These are phyloP conservation scores for Orcinus orca DNA, from an alignment of 2,113 vertebrate genomes.

Conservation along the genomic window DNA sequence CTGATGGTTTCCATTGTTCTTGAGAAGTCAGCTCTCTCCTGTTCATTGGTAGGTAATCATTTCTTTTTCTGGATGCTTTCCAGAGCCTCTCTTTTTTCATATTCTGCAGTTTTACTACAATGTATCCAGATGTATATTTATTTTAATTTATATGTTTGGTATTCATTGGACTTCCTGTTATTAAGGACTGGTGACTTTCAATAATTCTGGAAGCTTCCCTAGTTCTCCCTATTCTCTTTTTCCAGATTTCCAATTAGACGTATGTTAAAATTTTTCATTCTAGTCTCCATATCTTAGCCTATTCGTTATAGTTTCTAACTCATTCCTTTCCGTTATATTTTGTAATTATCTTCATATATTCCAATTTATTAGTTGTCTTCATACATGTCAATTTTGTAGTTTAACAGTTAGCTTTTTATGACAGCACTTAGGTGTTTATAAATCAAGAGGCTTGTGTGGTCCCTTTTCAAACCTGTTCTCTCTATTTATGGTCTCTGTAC, in stretches of 20 bases:
- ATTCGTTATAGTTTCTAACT: not conserved
- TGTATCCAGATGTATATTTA: not conserved
- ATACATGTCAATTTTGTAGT: not conserved
- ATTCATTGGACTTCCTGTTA: not conserved
- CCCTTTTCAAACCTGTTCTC: not conserved
- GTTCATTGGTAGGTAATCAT: not conserved
- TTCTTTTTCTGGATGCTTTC: not conserved
- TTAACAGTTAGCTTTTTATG: not conserved
- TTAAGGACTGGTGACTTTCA: not conserved
- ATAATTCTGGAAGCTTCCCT: not conserved
- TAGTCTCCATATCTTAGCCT: not conserved
- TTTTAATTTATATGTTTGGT: not conserved
- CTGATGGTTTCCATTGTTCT: not conserved
- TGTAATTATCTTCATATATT: not conserved
- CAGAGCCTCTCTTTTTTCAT: not conserved
- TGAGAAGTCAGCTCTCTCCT: not conserved
- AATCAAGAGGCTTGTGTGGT: not conserved
- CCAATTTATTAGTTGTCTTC: not conserved
- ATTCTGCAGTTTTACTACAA: not conserved
- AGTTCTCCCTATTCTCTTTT: not conserved
- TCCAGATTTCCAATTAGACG: not conserved
- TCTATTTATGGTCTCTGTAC: not conserved
- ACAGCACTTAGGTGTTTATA: not conserved
- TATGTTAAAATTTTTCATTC: not conserved
- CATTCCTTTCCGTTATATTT: not conserved